A percentile compares a stretch with the other conserved stretches of the same genome.
These are phyloP conservation scores for Acipenser transmontanus DNA, from an alignment of 2,797 vertebrate genomes.

Conservation along the genomic window DNA sequence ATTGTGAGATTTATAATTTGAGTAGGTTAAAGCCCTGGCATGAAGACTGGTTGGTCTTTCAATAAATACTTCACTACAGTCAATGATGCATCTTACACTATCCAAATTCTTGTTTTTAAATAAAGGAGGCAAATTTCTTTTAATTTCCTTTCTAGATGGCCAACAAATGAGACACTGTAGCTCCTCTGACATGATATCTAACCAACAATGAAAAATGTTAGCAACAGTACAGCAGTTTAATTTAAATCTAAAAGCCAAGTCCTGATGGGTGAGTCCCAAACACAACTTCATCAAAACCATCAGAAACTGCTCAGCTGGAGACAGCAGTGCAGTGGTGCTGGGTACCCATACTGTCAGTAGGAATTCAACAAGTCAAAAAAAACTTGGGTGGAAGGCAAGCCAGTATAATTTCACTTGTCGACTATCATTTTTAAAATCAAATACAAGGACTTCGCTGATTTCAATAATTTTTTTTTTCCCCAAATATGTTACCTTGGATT, in stretches of 20 bases:
- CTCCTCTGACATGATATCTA: too few relatives aligned
- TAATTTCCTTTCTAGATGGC: constrained; percentile 11
- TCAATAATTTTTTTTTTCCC: too few relatives aligned
- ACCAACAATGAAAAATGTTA: too few relatives aligned
- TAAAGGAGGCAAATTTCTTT: constrained; percentile 9
- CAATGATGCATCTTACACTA: constrained; percentile 7
- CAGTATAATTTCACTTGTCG: too few relatives aligned
- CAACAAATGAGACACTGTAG: constrained; percentile 3
- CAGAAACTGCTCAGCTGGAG: neutral
- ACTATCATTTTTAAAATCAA: too few relatives aligned
- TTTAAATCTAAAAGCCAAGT: neutral
- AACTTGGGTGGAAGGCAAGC: too few relatives aligned
- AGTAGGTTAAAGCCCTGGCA: neutral
- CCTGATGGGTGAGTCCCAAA: neutral
- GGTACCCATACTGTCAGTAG: too few relatives aligned
- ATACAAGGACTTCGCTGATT: too few relatives aligned
- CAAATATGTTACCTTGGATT: too few relatives aligned
- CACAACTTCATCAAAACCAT: constrained; percentile 1
- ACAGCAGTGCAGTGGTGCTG: too few relatives aligned
- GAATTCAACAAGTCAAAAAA: too few relatives aligned
- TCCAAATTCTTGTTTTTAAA: constrained; percentile 12
- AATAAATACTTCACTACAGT: constrained; percentile 6
- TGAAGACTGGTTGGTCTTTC: constrained; percentile 15
- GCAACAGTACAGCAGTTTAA: too few relatives aligned
- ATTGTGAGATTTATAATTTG: constrained; percentile 8